These are phyloP conservation scores for Calliopum simillimum DNA, from an alignment of 2,888 invertebrate genomes.

Conservation along the genomic window DNA sequence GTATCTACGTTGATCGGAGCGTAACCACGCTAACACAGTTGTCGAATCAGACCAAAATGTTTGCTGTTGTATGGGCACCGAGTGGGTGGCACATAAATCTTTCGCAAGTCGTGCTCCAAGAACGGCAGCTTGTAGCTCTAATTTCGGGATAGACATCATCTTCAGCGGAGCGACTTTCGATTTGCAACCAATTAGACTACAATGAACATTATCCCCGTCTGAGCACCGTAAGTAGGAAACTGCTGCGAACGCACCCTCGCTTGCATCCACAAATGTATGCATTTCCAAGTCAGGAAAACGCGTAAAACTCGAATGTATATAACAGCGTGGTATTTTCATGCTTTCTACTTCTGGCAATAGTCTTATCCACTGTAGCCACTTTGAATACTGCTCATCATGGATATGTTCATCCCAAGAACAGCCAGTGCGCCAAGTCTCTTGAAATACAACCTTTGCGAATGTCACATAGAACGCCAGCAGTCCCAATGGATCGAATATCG, in stretches of 20 bases:
- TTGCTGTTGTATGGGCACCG: slow-evolving; percentile 29
- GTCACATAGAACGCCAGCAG: slow-evolving; percentile 32
- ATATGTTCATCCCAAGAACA: slow-evolving; percentile 40
- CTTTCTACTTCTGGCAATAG: slow-evolving; percentile 35
- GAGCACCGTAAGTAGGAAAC: slow-evolving; percentile 34
- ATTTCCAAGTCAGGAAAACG: slow-evolving; percentile 30
- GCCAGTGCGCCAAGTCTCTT: slow-evolving; percentile 39
- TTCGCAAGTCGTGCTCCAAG: slow-evolving; percentile 44
- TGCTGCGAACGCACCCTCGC: slow-evolving; percentile 39
- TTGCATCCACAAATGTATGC: slow-evolving; percentile 41
- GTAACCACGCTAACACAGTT: slow-evolving; percentile 22
- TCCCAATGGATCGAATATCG: slow-evolving; percentile 34
- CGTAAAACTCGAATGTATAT: slow-evolving; percentile 15
- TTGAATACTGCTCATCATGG: slow-evolving; percentile 34
- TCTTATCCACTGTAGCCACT: slow-evolving; percentile 39
- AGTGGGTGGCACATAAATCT: slow-evolving; percentile 31
- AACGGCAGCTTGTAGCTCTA: slow-evolving; percentile 43
- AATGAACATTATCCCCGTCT: slow-evolving; percentile 2
- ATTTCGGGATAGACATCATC: slow-evolving; percentile 33
- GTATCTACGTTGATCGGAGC: slow-evolving; percentile 33
- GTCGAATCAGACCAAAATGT: slow-evolving; percentile 32
- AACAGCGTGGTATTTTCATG: slow-evolving; percentile 38
- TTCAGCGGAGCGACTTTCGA: slow-evolving; percentile 38
- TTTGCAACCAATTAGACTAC: slow-evolving; percentile 35
- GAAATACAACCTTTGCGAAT: slow-evolving; percentile 35